These are phyloP conservation scores for Pagrus major DNA, from an alignment of 2,113 vertebrate genomes.

Conservation along the genomic window DNA sequence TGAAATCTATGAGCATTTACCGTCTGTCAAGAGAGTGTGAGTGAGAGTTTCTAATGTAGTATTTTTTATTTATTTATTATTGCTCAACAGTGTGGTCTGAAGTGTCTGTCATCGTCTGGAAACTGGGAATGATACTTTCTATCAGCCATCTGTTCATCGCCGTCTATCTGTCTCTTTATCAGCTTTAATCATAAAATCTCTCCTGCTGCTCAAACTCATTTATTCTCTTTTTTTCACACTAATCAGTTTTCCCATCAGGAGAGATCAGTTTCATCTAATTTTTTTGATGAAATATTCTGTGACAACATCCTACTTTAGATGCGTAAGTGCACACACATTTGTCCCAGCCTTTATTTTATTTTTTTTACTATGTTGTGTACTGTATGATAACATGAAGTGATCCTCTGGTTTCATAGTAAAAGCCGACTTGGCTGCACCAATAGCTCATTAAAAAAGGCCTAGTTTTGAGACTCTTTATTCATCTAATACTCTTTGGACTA, in stretches of 20 bases:
- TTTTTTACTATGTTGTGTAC: too few relatives aligned
- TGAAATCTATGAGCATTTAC: slow-evolving; percentile 11
- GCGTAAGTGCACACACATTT: not conserved
- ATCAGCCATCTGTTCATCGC: slow-evolving; percentile 41
- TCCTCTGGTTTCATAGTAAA: not conserved
- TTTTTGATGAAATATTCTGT: not conserved
- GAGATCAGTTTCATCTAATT: not conserved
- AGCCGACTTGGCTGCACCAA: not conserved
- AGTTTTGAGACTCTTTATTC: too few relatives aligned
- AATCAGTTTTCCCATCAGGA: not conserved
- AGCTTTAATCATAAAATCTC: slow-evolving; percentile 7
- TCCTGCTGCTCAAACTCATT: slow-evolving; percentile 4
- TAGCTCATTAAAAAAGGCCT: not conserved
- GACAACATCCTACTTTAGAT: not conserved
- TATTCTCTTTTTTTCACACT: slow-evolving; percentile 8
- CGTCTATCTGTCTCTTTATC: slow-evolving; percentile 14
- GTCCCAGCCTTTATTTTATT: slow-evolving; percentile 2
- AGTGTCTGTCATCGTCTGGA: slow-evolving; percentile 31
- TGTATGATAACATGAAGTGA: not conserved
- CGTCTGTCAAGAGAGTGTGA: not conserved
- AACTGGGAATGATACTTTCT: slow-evolving; percentile 11
- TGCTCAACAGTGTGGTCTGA: not conserved
- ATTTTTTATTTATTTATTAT: not conserved
- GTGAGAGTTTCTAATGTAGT: not conserved
- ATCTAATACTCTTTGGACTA: not conserved